phyloP scores from a whole-genome alignment of 37 sponge, comb jelly and placozoan species.

The Aplysina aerophoba region DNA sequence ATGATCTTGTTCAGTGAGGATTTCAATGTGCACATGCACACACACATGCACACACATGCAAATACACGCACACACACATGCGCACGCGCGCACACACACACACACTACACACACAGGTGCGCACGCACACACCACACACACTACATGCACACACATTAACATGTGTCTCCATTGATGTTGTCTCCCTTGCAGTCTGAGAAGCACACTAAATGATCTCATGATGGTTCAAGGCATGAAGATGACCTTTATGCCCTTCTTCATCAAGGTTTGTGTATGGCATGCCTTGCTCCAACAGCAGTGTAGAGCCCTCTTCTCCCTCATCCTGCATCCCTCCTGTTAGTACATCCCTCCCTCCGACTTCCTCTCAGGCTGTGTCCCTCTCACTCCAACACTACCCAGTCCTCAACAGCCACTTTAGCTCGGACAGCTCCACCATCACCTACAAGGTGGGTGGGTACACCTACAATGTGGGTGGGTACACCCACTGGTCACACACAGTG shows the following conservation, averaged over 20 bases:
- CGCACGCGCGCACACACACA: neutral
- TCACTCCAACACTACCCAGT: slow-evolving; percentile 87
- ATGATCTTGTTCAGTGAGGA: slow-evolving; percentile 47
- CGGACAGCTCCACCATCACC: slow-evolving; percentile 72
- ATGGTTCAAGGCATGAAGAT: slow-evolving; percentile 50
- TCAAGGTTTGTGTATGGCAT: slow-evolving; percentile 64
- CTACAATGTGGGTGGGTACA: no score
- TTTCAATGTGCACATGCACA: no score
- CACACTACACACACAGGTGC: slow-evolving; percentile 18
- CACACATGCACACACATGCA: no score
- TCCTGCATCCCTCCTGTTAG: no score
- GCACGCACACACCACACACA: slow-evolving; percentile 6
- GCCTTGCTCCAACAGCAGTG: no score
- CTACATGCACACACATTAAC: neutral
- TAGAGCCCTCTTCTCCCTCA: no score
- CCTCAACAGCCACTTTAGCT: slow-evolving; percentile 77
- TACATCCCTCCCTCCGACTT: neutral
- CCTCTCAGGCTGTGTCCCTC: slow-evolving; percentile 79
- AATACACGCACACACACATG: no score
- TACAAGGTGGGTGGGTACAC: slow-evolving; percentile 62
- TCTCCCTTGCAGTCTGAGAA: neutral
- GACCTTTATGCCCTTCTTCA: slow-evolving; percentile 94
- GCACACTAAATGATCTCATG: slow-evolving; percentile 12
- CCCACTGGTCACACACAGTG: no score
- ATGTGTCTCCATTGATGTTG: no score